A percentile compares a stretch with the other conserved stretches of the same genome.
phyloP scores from a whole-genome alignment of 2,797 vertebrate species.

The Rhabdophis nuchalis region DNA sequence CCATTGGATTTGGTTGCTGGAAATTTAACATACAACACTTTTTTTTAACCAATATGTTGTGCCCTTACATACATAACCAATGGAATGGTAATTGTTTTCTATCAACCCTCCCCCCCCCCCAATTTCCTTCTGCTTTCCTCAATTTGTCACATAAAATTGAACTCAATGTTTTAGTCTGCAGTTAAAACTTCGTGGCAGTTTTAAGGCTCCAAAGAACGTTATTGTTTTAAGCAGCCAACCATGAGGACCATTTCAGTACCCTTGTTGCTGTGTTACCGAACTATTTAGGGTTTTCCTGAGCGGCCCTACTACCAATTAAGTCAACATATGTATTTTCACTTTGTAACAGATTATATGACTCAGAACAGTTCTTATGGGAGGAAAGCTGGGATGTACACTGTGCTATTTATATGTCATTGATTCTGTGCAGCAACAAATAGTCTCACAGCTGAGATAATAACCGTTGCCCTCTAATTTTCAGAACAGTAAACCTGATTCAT shows the following conservation, averaged over 20 bases:
- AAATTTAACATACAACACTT: neutral
- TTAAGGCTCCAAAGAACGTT: neutral
- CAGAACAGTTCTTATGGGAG: neutral
- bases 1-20: neutral
- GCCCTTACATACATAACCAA: neutral
- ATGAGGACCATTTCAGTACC: neutral
- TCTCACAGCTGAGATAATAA: neutral
- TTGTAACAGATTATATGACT: neutral
- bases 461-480: constrained; percentile 66
- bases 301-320: neutral
- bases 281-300: neutral
- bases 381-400: neutral
- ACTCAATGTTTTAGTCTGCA: neutral
- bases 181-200: neutral
- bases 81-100: neutral
- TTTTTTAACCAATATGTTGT: neutral
- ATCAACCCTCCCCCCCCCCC: no score
- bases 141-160: neutral
- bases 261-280: neutral
- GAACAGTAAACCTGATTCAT: constrained; percentile 98
- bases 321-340: neutral
- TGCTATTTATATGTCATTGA: neutral
- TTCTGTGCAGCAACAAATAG: neutral
- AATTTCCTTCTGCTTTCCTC: neutral
- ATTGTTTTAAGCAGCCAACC: neutral